These are phyloP conservation scores for Clarias batrachus DNA, from an alignment of 2,113 vertebrate genomes.

Conservation along the genomic window DNA sequence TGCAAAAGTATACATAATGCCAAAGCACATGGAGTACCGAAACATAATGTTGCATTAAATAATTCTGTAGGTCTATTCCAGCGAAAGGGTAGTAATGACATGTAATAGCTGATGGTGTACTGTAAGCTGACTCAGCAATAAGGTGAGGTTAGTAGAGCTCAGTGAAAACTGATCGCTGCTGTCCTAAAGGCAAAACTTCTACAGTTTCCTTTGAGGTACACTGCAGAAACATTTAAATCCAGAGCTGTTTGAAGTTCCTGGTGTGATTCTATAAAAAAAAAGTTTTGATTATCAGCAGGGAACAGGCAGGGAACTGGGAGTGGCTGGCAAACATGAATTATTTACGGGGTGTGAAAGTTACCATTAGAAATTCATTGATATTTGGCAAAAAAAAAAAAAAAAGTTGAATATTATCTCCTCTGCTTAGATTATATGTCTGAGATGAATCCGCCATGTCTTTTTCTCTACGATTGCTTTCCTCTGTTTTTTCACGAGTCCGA, in stretches of 20 bases:
- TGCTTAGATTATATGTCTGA: not conserved
- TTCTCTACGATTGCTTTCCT: not conserved
- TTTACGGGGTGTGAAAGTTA: constrained; percentile 41
- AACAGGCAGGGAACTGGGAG: constrained; percentile 40
- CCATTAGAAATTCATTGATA: constrained; percentile 16
- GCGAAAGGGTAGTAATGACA: constrained; percentile 6
- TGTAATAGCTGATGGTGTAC: not conserved
- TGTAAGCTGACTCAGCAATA: constrained; percentile 25
- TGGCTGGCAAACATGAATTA: constrained; percentile 46
- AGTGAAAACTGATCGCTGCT: constrained; percentile 8
- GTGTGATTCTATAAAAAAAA: not conserved
- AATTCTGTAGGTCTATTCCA: not conserved
- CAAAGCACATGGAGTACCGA: not conserved
- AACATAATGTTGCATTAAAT: not conserved
- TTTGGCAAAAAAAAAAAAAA: not conserved
- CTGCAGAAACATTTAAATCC: constrained; percentile 23
- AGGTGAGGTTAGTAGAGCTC: not conserved
- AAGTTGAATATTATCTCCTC: not conserved
- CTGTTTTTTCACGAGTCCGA: constrained; percentile 20
- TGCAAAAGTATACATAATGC: not conserved
- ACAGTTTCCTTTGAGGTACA: constrained; percentile 16
- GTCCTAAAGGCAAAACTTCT: constrained; percentile 33
- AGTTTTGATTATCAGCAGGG: constrained; percentile 48
- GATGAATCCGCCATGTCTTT: not conserved
- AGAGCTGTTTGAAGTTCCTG: constrained; percentile 26